Evolutionary conservation across 2,797 vertebrate species (phyloP), one percentile per base, ranked within the genome.

Genomic region (Corythornis leucogaster): DNA sequence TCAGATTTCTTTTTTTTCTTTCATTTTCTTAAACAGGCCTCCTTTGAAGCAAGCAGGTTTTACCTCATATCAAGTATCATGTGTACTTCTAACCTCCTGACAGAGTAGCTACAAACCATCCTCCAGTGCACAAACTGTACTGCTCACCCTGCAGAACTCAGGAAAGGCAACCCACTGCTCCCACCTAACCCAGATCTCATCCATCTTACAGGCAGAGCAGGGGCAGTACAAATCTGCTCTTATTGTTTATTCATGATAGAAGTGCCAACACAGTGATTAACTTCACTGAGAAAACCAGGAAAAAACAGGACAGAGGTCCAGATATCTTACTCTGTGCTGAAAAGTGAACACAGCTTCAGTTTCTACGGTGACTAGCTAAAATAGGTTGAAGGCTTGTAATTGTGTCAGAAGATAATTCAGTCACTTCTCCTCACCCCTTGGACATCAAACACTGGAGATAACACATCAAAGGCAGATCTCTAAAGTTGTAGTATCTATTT

Each of bases 31-130:
- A 17, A 78, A 22, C 9, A 59, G 35, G 20, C 6, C 85, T 64
- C 63, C 59, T 91, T 87, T 68, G 74, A 94, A 81, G 71, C 24
- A 85, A 85, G 51, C 68, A 82, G 58, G n/a, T 58, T 83, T 82
- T 42, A 80, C 33, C 45, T 20, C 24, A 61, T n/a, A 50, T 50
- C 61, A 85, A 31, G 45, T 45, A 55, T 24, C 35, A 30, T 31
- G 68, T 46, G 40, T 16, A 31, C 40, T 20, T 25, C 53, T 25
- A 38, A 25, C 35, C 31, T 89, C 53, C 64, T 58, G 33, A 13
- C 35, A 63, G 48, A 38, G 25, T 0, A 4, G 33, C 54, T 64
- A 61, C 38, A 73, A 71, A 21, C 24, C 33, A 25, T 8, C 3
- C 24, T 43, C 24, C 38, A 42, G 46, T 12, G 59, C 25, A 13